Base-by-base conservation (phyloP, 2,113 vertebrate genomes). In the Sinosuthora webbiana region DNA sequence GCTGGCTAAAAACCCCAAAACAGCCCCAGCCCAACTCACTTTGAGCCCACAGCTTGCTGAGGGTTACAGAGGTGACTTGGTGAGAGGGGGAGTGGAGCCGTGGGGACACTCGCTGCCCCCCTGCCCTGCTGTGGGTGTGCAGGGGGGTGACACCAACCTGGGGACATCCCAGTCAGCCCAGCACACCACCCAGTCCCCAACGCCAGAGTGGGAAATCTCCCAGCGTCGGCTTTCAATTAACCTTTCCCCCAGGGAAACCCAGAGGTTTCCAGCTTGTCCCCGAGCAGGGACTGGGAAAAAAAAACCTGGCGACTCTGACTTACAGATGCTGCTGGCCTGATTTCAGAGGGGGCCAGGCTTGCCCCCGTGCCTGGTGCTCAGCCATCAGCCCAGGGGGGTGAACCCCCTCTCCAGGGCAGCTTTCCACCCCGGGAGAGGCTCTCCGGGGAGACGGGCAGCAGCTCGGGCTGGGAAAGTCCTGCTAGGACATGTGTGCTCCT, bases 121-220 rank as follows among this genome's bases (percentile, higher is more conserved):
- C 65, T 53, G 65, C 44, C 37, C 67, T 6, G 5, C 37, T 7
- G 16, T 1, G 7, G 37, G 44, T 25, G 41, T 4, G 3, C 39
- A 22, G 39, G 28, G 11, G 35, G 20, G 60, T 70, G 41, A 31
- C 45, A 39, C 23, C 27, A 74, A 25, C 18, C 53, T 1, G 3
- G 22, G 28, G 33, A 39, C 68, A 21, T 37, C 17, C 30, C 77
- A 2, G 1, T 3, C 21, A 13, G 16, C 37, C 11, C 50, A 53
- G 71, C 20, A 28, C 1, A 0, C 67, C 16, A 0, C 47, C 1
- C 5, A 44, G 25, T 13, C 27, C 52, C 23, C 0, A 0, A 13
- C 0, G 1, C 42, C 59, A 42, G 39, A 23, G 62, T 2, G 8
- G 71, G 50, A 41, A 64, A 53, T 14, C 50, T 83, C n/a, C 24